Evolutionary conservation across 1,140 invertebrate genomes (phyloP), one percentile per base, ranked within the genome.

Genomic region (Aphaenogaster floridana): DNA sequence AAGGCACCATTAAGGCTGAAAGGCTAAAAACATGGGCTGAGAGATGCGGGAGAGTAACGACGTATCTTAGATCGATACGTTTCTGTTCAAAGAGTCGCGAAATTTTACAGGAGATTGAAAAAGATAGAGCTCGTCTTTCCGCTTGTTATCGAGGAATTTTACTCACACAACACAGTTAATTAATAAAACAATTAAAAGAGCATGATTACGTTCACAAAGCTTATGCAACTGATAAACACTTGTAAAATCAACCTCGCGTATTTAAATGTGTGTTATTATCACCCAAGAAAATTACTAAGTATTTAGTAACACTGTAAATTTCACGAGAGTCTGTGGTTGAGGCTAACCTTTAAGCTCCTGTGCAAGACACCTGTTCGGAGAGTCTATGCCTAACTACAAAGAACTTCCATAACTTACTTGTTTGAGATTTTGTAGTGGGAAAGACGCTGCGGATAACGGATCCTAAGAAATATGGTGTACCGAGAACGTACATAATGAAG

Each of bases 1-100:
- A 85, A 87, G 69, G 86, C 61, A 52, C 74, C 89, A 90, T 90
- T 90, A 90, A 61, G 48, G 61, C 68, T 90, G 87, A 90, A 88
- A 90, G 89, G 76, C 17, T 76, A 57, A 76, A 77, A 68, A 66
- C 21, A 17, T 34, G 42, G 15, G 4, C 50, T 4, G 28, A 28
- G 34, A 89, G 39, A 90, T 90, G 68, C 89, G 68, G 63, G 57
- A 52, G 74, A 80, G 54, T 79, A 79, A 66, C 52, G 76, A 77
- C 42, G 39, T 54, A 72, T 79, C 71, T 84, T 64, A 68, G 68
- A 78, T 87, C 88, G 59, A 80, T 80, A 81, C 17, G 6, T 54
- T 34, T 66, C 66, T 63, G 69, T 61, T 61, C 34, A 84, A 74
- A 48, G 69, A n/a, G 17, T 36, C 0, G 17, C 17, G 71, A 83